Conservation (phyloP, 2,888 invertebrate genomes). For the Elegia similella region DNA sequence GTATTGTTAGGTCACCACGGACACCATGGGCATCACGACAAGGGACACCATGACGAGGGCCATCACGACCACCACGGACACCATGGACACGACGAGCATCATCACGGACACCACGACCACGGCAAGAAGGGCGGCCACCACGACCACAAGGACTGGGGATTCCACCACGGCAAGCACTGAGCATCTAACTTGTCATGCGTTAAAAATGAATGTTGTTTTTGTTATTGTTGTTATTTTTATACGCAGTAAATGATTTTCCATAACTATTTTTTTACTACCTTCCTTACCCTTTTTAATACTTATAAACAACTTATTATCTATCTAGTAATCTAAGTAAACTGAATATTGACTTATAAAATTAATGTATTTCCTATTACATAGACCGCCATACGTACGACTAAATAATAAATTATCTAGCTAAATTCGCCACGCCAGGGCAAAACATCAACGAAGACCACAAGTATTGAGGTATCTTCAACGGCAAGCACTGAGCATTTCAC, state of each 20-base stretch:
- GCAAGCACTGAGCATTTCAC: too few relatives aligned
- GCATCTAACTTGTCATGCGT: slow-evolving; percentile 32
- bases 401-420: too few relatives aligned
- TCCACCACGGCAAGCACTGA: slow-evolving; percentile 80
- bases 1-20: slow-evolving; percentile 83
- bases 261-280: slow-evolving; percentile 11
- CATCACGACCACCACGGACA: slow-evolving; percentile 91
- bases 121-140: slow-evolving; percentile 90
- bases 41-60: slow-evolving; percentile 89
- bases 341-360: too few relatives aligned
- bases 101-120: slow-evolving; percentile 87
- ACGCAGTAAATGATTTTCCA: slow-evolving; percentile 50
- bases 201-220: slow-evolving; percentile 61
- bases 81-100: slow-evolving; percentile 88
- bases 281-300: not conserved
- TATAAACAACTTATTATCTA: too few relatives aligned
- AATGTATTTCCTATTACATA: too few relatives aligned
- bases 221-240: slow-evolving; percentile 60
- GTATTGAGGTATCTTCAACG: too few relatives aligned
- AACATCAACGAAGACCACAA: too few relatives aligned
- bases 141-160: slow-evolving; percentile 87
- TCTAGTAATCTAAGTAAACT: too few relatives aligned
- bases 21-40: slow-evolving; percentile 89
- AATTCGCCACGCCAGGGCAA: too few relatives aligned
- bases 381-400: too few relatives aligned